phyloP scores from a whole-genome alignment of 2,888 invertebrate genomes.

The Andrena fulva region DNA sequence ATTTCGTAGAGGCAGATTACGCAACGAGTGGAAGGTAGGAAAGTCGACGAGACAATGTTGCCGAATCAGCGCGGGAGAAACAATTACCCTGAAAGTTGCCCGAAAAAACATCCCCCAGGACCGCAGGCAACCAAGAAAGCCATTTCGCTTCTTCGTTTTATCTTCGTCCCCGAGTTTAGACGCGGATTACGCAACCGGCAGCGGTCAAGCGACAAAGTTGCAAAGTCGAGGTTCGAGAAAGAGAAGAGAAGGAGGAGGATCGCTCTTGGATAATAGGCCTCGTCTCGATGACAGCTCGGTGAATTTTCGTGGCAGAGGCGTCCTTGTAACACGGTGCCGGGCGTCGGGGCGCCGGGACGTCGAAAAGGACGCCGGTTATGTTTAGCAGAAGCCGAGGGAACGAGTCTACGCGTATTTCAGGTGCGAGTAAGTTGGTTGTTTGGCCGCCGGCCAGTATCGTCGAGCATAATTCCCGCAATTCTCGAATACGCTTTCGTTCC shows the following conservation, averaged over 20 bases:
- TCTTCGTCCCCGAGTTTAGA: not conserved
- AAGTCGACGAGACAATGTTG: no score
- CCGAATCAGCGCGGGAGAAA: no score
- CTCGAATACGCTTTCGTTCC: slow-evolving; percentile 74
- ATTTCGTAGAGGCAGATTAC: no score
- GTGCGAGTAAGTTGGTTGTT: slow-evolving; percentile 74
- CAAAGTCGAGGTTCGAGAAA: not conserved
- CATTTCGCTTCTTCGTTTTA: not conserved
- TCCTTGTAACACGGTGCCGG: slow-evolving; percentile 72
- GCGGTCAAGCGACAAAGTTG: not conserved
- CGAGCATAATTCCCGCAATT: slow-evolving; percentile 77
- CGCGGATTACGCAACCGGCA: not conserved
- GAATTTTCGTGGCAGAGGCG: slow-evolving; percentile 58
- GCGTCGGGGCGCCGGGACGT: slow-evolving; percentile 54
- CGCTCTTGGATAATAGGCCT: slow-evolving; percentile 18
- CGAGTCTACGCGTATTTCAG: slow-evolving; percentile 79
- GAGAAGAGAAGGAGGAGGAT: not conserved
- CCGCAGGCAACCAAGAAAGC: not conserved
- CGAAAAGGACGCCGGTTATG: slow-evolving; percentile 74
- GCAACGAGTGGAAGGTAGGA: no score
- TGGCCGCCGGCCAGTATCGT: slow-evolving; percentile 80
- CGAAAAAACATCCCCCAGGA: not conserved
- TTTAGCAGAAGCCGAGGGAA: slow-evolving; percentile 78
- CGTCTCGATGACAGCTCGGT: slow-evolving; percentile 42
- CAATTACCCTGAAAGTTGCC: not conserved